Evolutionary conservation across 2,113 vertebrate genomes (phyloP), one percentile per base, ranked within the genome.

Genomic region (Thalassarche chlororhynchos): DNA sequence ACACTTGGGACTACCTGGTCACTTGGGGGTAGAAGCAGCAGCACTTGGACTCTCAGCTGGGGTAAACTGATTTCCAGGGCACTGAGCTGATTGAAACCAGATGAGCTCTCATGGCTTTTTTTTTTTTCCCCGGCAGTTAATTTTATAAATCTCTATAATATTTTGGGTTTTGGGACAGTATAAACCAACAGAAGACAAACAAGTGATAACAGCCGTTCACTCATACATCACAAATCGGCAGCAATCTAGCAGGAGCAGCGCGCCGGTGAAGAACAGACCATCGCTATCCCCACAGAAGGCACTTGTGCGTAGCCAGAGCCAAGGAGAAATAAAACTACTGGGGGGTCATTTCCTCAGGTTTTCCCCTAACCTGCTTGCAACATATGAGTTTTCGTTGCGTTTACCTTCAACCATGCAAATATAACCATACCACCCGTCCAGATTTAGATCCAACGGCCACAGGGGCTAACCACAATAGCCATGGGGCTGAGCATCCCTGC

Each of bases 171-270:
- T 9, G 60, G 65, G 65, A 60, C 14, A n/a, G 16, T 25, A 46
- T 36, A 89, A 94, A 60, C 44, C 24, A 93, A 40, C 1, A 17
- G n/a, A 84, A 64, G 23, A 51, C 47, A 75, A 93, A 86, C 28
- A 77, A 79, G 21, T 5, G 62, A 6, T 23, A 44, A 9, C 40
- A 83, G 38, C 21, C 6, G 0, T 55, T 92, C 28, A 28, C 55
- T 74, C 0, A 0, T 31, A 31, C 0, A 0, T 65, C 86, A 15
- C 5, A 14, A 34, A 81, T 46, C 6, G 3, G 47, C 82, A 79
- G n/a, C 69, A 38, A 9, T 36, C 47, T 24, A 44, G 17, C 49
- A 49, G 83, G 44, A 60, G 49, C 70, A 60, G 21, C 24, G 6
- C 3, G 6, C 38, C 1, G 1, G 28, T 36, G 55, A 77, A 80